phyloP scores from a whole-genome alignment of 2,797 vertebrate species.

The Rachycentron canadum region DNA sequence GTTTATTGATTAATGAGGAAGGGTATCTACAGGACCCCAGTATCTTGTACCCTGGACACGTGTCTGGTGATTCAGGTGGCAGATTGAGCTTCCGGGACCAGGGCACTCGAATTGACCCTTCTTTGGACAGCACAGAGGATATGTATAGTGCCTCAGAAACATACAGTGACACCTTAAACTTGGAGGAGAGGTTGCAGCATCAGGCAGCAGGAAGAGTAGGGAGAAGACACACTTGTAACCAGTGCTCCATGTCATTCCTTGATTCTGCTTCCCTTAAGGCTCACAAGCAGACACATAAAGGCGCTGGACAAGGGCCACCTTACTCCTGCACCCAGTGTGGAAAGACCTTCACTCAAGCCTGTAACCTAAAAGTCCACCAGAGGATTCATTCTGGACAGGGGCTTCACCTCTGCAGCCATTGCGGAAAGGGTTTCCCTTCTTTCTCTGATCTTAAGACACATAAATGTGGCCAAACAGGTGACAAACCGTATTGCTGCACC shows the following conservation, averaged over 20 bases:
- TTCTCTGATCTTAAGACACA: conserved; percentile 82
- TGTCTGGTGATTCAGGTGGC: conserved; percentile 49
- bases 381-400: conserved; percentile 83
- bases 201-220: conserved; percentile 49
- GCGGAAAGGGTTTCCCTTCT: conserved; percentile 83
- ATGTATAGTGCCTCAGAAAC: conserved; percentile 74
- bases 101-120: conserved; percentile 53
- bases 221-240: conserved; percentile 72
- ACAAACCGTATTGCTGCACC: conserved; percentile 86
- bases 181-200: conserved; percentile 67
- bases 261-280: conserved; percentile 77
- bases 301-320: conserved; percentile 31
- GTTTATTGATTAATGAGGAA: conserved; percentile 87
- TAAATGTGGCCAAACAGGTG: conserved; percentile 80
- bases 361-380: conserved; percentile 86
- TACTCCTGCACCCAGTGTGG: conserved; percentile 84
- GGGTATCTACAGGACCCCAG: conserved; percentile 84
- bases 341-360: conserved; percentile 85
- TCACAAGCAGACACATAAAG: conserved; percentile 78
- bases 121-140: conserved; percentile 51
- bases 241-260: conserved; percentile 74
- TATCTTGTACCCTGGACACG: conserved; percentile 68
- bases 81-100: conserved; percentile 67
- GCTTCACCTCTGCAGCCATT: conserved; percentile 85
- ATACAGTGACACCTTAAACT: conserved; percentile 83